Evolutionary conservation across 2,888 invertebrate species (phyloP), one percentile per base, ranked within the genome.

Genomic region (Mantis religiosa): DNA sequence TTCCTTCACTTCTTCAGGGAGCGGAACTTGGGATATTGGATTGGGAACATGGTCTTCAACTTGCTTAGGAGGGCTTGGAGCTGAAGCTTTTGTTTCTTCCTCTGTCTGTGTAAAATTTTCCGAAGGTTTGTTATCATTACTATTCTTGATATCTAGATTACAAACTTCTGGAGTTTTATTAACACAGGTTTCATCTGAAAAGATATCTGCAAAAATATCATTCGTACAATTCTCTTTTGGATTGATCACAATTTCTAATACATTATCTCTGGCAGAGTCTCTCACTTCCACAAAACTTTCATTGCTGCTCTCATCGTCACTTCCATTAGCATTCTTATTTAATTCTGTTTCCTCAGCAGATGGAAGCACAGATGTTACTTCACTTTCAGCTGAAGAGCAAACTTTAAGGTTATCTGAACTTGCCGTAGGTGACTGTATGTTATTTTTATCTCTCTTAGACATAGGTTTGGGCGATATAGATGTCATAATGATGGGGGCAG

Each of bases 171-270:
- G 2, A 41, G 27, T 28, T 41, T 30, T 71, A 82, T 41, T 71
- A 83, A 71, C 87, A 30, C 28, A 3, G 8, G 8, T 83, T 27
- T 84, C 28, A 27, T 20, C 27, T n/a, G 47, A 54, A 89, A 97
- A 97, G 89, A 97, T 92, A 93, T 97, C 97, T n/a, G 95, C 95
- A 93, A 97, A 97, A 89, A 97, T 94, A 93, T 96, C 96, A 91
- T 96, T 95, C 15, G 93, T 92, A 25, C 88, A 94, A 91, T 90
- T 93, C 92, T 89, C 92, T 84, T 93, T 93, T 83, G 94, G 91
- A 92, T 95, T 93, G 41, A 95, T 93, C 90, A 93, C 91, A 89
- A 95, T 93, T 91, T 94, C 93, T 27, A 91, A 30, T 71, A 27
- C 25, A n/a, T 30, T n/a, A 25, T 2, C n/a, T 30, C 12, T 81